A percentile compares a stretch with the other conserved stretches of the same genome.
phyloP scores from a whole-genome alignment of 2,113 vertebrate species.

The Nibea coibor region DNA sequence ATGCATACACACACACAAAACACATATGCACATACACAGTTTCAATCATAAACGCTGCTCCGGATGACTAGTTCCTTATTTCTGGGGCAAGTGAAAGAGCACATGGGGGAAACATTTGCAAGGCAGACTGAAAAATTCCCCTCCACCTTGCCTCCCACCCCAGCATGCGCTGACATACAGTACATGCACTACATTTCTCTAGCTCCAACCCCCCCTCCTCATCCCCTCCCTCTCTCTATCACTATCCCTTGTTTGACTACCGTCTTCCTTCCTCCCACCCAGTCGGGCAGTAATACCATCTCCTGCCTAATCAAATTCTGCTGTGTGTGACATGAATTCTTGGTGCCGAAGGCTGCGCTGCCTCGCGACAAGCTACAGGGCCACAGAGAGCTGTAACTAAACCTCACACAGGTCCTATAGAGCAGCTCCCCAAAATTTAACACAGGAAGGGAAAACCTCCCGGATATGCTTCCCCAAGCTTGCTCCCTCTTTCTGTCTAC shows the following conservation, averaged over 20 bases:
- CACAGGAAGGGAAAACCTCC: constrained; percentile 28
- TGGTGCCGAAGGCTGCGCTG: constrained; percentile 63
- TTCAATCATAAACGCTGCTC: constrained; percentile 59
- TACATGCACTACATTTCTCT: constrained; percentile 50
- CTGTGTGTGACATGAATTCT: constrained; percentile 76
- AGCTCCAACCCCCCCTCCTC: constrained; percentile 27
- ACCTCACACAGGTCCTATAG: constrained; percentile 37
- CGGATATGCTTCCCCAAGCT: constrained; percentile 35
- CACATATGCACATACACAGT: constrained; percentile 14
- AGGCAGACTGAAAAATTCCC: constrained; percentile 48
- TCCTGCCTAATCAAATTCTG: constrained; percentile 78
- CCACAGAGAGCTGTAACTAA: constrained; percentile 63
- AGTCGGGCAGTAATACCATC: constrained; percentile 71
- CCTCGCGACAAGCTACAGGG: constrained; percentile 57
- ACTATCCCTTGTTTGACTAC: constrained; percentile 62
- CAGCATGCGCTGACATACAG: constrained; percentile 30
- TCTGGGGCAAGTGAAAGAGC: constrained; percentile 62
- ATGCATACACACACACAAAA: constrained; percentile 27
- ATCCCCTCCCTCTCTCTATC: constrained; percentile 28
- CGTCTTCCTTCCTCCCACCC: constrained; percentile 70
- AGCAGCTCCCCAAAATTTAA: constrained; percentile 46
- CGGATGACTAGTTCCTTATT: constrained; percentile 68
- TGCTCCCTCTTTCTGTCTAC: neutral
- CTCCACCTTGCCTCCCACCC: constrained; percentile 15
- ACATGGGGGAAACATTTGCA: constrained; percentile 69